Evolutionary conservation across 2,797 vertebrate genomes (phyloP), one percentile per base, ranked within the genome.

Genomic region (Pangasius krempfi): DNA sequence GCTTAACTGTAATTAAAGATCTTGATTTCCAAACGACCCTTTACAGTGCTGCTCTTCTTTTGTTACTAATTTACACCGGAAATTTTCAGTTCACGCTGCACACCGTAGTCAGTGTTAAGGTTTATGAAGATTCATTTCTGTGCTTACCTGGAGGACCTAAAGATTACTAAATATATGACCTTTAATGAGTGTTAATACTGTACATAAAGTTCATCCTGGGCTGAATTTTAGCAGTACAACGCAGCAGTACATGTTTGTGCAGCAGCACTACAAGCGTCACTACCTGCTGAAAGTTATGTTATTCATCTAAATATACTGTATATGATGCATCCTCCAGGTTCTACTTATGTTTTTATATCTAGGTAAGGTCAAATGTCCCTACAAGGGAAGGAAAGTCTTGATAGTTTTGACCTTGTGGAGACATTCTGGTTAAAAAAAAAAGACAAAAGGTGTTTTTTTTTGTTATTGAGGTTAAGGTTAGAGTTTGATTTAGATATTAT

Each of bases 1-100:
- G 92, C 93, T 93, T 94, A 94, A 95, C 93, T 95, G 86, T 89
- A 91, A 96, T 96, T 95, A 96, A 96, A 94, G 88, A 91, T 93
- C 94, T 94, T 93, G 93, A 92, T 95, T 96, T 95, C 93, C 92
- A 92, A 90, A 90, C 1, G 18, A 47, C 16, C 0, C 12, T 47
- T 6, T 56, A 8, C 44, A 18, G 4, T 44, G 27, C 9, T 68
- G 33, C 73, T 56, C 84, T 14, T 62, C 44, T 47, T 37, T 20
- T 27, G 37, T 30, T 50, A 5, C 3, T 44, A 37, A 27, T 85
- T 76, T 12, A 62, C 68, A n/a, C 4, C 54, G 27, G 79, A 81
- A 2, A 12, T 56, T 4, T 82, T 44, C 44, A 79, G 3, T 30
- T 52, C 47, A 66, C 5, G 22, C n/a, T 37, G 54, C 33, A 52